A percentile compares a stretch with the other conserved stretches of the same genome.
Conservation (phyloP, 2,888 invertebrate species). For the Conistra vaccinii region DNA sequence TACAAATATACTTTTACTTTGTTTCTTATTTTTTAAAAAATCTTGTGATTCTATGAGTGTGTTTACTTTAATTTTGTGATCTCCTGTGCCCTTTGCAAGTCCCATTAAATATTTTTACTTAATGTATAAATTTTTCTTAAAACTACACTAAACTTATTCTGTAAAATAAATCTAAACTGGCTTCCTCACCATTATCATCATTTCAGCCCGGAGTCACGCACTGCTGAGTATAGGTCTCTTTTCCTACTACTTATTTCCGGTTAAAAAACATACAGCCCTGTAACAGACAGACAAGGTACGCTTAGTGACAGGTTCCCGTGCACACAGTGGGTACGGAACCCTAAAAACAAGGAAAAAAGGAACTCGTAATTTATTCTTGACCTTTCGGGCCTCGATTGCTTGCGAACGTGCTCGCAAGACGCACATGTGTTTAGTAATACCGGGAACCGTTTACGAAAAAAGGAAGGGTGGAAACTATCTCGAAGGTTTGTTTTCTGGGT, state of each 20-base stretch:
- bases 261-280: not conserved
- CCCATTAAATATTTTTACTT: too few species aligned
- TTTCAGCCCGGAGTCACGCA: not conserved
- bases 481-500: not conserved
- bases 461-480: conserved; percentile 1
- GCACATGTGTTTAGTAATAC: conserved; percentile 41
- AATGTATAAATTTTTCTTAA: too few species aligned
- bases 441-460: conserved; percentile 8
- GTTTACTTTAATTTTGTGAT: too few species aligned
- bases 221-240: too few species aligned
- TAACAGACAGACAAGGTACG: not conserved
- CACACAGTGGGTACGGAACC: not conserved
- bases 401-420: conserved; percentile 27
- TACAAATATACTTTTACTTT: too few species aligned
- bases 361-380: conserved; percentile 60
- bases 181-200: not conserved
- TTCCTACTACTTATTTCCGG: not conserved
- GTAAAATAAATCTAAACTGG: not conserved
- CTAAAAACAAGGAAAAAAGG: conserved; percentile 26
- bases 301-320: not conserved
- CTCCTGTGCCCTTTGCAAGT: too few species aligned
- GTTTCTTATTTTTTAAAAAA: too few species aligned
- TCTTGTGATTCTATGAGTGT: too few species aligned
- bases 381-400: conserved; percentile 46
- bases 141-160: not conserved